Base-by-base conservation (phyloP, 1,140 invertebrate genomes). In the Nephila pilipes region DNA sequence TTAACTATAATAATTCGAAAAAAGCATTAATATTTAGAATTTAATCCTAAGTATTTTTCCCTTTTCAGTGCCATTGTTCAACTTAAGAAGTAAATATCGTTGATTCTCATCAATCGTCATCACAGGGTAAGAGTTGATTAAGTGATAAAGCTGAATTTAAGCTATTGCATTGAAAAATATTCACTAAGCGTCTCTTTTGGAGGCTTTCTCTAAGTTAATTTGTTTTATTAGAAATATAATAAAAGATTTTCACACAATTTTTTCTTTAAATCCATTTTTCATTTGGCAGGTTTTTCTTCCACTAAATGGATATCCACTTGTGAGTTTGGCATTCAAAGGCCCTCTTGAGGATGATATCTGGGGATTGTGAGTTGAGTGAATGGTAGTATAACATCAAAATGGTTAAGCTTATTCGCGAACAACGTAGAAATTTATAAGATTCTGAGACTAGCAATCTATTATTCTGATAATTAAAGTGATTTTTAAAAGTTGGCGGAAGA, bases 211-310 rank as follows among this genome's bases (percentile, higher is more conserved):
- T 46, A 46, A 46, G 63, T 14, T 14, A 25, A 65, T 25, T 25
- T 12, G 63, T 65, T 65, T 65, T 65, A 65, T 65, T 65, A 75
- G 12, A 22, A 60, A 20, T 2, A 29, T 75, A 29, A 32, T 75
- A 75, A 75, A 65, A 75, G 69, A 75, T 18, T 36, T 36, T 29
- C 5, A 36, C 69, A 12, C 29, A 32, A 16, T 32, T 32, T 12
- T 36, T 75, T 75, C 69, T 75, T 18, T 32, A 75, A 75, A 75
- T 75, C 69, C 69, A 75, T 25, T 32, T 75, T 75, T 29, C 69
- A 75, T 75, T 75, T 36, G 36, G 36, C 5, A 75, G 18, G 29
- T 18, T 16, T 75, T 75, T 32, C 69, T 36, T 14, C 6, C 69
- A 36, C 29, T 29, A 36, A 75, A 75, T 29, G 32, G n/a, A 16